Evolutionary conservation across 1,140 invertebrate species (phyloP), one percentile per base, ranked within the genome.

Genomic region (Cydia strobilella): DNA sequence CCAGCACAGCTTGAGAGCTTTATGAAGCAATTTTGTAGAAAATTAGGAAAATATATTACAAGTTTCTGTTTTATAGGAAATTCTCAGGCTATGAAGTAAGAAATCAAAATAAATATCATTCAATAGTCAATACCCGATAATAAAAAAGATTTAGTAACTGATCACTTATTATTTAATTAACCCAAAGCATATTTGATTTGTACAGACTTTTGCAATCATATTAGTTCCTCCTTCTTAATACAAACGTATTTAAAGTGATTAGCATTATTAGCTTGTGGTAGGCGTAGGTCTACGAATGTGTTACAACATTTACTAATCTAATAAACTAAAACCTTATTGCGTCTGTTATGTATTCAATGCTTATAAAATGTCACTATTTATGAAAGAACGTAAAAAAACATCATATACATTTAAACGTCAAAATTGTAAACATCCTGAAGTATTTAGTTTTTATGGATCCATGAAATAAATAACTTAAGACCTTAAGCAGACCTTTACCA

Each of bases 51-150:
- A 54, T 76, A 74, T 51, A 69, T 80, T 83, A 82, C 81, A 83
- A 77, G 65, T 80, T 75, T 82, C 75, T 77, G 76, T 75, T 78
- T 80, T 82, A 83, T 62, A 54, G 59, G 79, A 75, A 80, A 84
- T 82, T 75, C 66, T 77, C 71, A 54, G 51, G 27, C 72, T 66
- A 35, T 12, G 6, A 1, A 39, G 27, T n/a, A 13, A 35, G 65
- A 69, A 39, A 20, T 39, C 31, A 39, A 4, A 39, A 69, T 35
- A 66, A 66, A 66, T 66, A 15, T 15, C 35, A 42, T 13, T 42
- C 10, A 12, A 42, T 42, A 31, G 5, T 5, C 31, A 31, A 31
- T n/a, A n/a, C n/a, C n/a, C n/a, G n/a, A n/a, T n/a, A 6, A 31
- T 1, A 39, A 6, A 0, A 6, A 35, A 1, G 18, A 63, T 63